These are phyloP conservation scores for Cyanoderma ruficeps DNA, from an alignment of 2,113 vertebrate species.

Conservation along the genomic window DNA sequence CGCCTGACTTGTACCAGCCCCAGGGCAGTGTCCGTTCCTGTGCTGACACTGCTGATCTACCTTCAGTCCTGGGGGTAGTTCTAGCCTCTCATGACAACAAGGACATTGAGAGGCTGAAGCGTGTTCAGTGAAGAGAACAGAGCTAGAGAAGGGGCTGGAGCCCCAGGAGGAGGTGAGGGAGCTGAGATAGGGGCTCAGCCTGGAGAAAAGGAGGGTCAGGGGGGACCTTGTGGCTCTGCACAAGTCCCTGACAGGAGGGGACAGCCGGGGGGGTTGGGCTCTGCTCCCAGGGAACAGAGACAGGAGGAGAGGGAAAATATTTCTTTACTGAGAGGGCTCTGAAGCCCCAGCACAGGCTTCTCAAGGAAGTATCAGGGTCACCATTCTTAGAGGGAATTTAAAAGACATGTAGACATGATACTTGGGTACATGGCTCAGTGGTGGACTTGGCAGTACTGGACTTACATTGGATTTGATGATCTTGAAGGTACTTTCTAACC, in stretches of 20 bases:
- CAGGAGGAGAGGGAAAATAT: not conserved
- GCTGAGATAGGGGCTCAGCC: not conserved
- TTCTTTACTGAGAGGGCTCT: not conserved
- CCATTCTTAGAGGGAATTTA: not conserved
- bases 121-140: rapidly evolving
- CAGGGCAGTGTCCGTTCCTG: not conserved
- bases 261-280: rapidly evolving
- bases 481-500: not conserved
- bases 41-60: not conserved
- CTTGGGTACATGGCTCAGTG: not conserved
- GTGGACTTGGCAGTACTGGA: not conserved
- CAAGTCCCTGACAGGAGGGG: not conserved
- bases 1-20: not conserved
- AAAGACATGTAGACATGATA: not conserved
- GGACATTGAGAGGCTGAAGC: not conserved
- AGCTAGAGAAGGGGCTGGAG: not conserved
- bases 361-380: not conserved
- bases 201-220: not conserved
- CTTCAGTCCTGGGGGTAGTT: not conserved
- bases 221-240: not conserved
- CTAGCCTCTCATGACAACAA: not conserved
- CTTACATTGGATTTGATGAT: not conserved
- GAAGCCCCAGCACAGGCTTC: not conserved
- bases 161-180: rapidly evolving
- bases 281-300: not conserved